Evolutionary conservation across 2,113 vertebrate genomes (phyloP).

Genomic region (Engraulis encrasicolus): DNA sequence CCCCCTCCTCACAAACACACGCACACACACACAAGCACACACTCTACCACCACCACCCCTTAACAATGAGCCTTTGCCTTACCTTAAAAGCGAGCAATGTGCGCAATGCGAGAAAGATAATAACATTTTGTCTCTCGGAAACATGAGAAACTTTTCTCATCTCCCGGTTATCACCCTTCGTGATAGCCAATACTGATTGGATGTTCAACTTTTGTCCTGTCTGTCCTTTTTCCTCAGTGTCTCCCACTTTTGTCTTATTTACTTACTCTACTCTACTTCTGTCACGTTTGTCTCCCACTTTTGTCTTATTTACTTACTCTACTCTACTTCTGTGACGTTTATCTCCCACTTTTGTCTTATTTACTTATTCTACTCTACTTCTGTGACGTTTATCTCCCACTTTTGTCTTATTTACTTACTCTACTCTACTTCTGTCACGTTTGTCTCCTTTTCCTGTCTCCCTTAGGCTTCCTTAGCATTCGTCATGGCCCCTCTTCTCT

Average conservation of each 20-base stretch:
- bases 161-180: neutral
- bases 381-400: too few species aligned
- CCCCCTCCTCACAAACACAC: too few species aligned
- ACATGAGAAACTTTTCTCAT: neutral
- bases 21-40: too few species aligned
- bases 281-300: too few species aligned
- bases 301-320: too few species aligned
- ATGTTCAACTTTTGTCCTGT: neutral
- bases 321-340: neutral
- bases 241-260: neutral
- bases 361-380: neutral
- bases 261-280: neutral
- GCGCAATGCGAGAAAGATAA: neutral
- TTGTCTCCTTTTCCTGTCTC: too few species aligned
- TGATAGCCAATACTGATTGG: neutral
- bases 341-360: too few species aligned
- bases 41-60: too few species aligned
- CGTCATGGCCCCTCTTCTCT: too few species aligned
- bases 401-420: too few species aligned
- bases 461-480: too few species aligned
- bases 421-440: neutral
- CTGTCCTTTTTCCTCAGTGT: neutral
- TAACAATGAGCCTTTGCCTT: neutral
- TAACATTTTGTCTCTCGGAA: neutral
- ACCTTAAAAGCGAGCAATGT: neutral